Percentiles rank a stretch among this genome's conserved stretches.
These are phyloP conservation scores for Triplophysa yarkandensis DNA, from an alignment of 2,797 vertebrate species.

Conservation along the genomic window DNA sequence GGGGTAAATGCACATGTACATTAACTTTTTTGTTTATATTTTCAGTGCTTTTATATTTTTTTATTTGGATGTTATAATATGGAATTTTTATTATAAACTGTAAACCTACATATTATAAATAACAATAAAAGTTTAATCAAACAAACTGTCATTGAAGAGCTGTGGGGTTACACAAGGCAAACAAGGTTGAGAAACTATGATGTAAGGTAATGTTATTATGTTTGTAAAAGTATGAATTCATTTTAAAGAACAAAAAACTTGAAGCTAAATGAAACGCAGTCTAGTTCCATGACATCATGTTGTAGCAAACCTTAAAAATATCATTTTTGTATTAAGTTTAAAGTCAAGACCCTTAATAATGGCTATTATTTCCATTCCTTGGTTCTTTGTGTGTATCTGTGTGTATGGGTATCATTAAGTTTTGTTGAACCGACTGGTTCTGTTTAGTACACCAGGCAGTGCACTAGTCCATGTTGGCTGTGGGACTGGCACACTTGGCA, in stretches of 20 bases:
- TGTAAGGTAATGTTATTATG: constrained; percentile 11
- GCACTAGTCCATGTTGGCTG: constrained; percentile 31
- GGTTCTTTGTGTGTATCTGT: background rate
- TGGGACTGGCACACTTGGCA: constrained; percentile 58
- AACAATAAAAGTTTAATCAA: background rate
- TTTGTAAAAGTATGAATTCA: background rate
- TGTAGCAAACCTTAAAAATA: constrained; percentile 24
- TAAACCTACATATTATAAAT: background rate
- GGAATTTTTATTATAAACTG: no score
- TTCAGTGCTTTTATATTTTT: no score
- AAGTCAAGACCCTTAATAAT: constrained; percentile 22
- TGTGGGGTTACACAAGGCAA: background rate
- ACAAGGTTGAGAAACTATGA: background rate
- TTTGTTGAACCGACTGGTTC: constrained; percentile 38
- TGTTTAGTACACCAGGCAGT: constrained; percentile 37
- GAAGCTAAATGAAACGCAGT: constrained; percentile 10
- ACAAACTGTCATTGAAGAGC: background rate
- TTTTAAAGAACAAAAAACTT: background rate
- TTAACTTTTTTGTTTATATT: background rate
- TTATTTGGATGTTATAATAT: no score
- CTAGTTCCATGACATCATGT: constrained; percentile 34
- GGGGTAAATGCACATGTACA: no score
- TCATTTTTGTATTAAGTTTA: constrained; percentile 19
- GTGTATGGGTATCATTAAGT: constrained; percentile 25
- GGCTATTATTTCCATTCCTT: constrained; percentile 36